A percentile compares a stretch with the other conserved stretches of the same genome.
Conservation (phyloP, 2,888 invertebrate species). For the Drosophila affinis region DNA sequence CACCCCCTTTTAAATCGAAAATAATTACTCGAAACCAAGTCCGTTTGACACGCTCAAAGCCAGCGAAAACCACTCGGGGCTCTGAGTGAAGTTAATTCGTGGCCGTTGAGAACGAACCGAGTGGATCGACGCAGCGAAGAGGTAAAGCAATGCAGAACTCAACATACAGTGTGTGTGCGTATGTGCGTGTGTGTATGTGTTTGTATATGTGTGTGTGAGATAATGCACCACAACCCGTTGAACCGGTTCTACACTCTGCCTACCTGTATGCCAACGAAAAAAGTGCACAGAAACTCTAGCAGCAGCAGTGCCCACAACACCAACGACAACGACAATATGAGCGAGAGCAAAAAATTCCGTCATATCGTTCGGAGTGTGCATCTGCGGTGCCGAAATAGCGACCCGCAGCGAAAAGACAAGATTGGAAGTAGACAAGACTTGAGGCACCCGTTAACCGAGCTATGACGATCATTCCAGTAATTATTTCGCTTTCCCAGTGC, state of each 20-base stretch:
- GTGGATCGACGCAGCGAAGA: constrained; percentile 36
- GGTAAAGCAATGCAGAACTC: constrained; percentile 43
- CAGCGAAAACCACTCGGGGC: neutral
- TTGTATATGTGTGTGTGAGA: constrained; percentile 22
- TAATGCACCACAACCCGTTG: constrained; percentile 58
- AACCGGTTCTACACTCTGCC: constrained; percentile 57
- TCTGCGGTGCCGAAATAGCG: neutral
- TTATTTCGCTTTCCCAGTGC: neutral
- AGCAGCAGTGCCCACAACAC: neutral
- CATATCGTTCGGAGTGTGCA: neutral
- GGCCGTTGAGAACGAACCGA: constrained; percentile 20
- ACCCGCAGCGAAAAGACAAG: neutral
- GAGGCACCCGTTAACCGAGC: neutral
- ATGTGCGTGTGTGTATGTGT: constrained; percentile 5
- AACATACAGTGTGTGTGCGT: constrained; percentile 5
- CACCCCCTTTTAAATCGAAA: neutral
- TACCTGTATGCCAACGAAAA: constrained; percentile 8
- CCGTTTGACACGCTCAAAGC: neutral
- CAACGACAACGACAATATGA: neutral
- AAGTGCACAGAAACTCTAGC: neutral
- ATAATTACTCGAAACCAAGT: neutral
- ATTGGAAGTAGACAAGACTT: too few relatives aligned
- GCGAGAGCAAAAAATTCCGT: neutral
- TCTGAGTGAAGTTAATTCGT: neutral
- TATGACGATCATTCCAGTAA: neutral